Percentiles rank a stretch among this genome's conserved stretches.
Evolutionary conservation across 2,113 vertebrate species (phyloP).

Genomic region (Heptranchias perlo): DNA sequence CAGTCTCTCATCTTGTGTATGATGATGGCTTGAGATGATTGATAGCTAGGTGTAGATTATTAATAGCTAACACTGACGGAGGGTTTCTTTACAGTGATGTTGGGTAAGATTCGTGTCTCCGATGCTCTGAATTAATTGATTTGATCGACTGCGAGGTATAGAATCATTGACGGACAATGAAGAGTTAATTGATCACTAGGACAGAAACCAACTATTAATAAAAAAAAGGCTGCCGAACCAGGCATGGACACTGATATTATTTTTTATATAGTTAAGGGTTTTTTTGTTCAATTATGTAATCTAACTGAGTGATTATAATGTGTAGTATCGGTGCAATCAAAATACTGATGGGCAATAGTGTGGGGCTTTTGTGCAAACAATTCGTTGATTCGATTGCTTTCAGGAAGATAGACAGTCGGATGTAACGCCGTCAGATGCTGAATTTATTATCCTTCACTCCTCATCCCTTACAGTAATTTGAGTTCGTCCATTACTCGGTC

Average conservation of each 20-base stretch:
- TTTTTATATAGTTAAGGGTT: background rate
- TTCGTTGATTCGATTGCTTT: background rate
- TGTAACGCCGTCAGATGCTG: background rate
- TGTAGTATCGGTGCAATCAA: too few species aligned
- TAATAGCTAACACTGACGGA: background rate
- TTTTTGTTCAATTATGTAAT: background rate
- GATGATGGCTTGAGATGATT: too few species aligned
- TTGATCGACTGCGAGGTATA: background rate
- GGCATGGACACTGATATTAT: background rate
- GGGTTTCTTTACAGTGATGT: background rate
- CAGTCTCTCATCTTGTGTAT: background rate
- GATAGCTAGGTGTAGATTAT: background rate
- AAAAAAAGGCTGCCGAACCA: too few species aligned
- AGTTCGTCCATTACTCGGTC: background rate
- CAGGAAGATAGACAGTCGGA: background rate
- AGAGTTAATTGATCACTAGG: slow-evolving; percentile 12
- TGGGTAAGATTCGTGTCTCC: background rate
- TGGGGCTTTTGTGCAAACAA: background rate
- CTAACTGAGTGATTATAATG: background rate
- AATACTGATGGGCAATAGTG: background rate
- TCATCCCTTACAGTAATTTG: background rate
- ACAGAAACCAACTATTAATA: background rate
- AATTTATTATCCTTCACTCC: background rate
- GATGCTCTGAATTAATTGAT: background rate
- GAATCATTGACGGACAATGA: background rate